phyloP scores from a whole-genome alignment of 92 coral and sea anemone genomes.

The Desmophyllum pertusum region DNA sequence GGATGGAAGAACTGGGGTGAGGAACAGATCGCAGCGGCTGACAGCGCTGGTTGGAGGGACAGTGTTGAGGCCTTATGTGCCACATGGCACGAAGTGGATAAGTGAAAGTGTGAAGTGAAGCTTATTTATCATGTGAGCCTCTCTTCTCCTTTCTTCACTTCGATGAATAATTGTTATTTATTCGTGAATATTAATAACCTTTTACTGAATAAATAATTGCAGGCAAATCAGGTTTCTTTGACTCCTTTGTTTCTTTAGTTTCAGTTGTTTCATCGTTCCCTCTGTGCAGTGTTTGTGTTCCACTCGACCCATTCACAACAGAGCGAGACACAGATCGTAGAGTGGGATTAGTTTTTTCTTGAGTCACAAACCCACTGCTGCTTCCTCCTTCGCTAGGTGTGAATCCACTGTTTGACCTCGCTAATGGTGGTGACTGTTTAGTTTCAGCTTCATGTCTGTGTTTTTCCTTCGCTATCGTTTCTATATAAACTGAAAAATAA shows the following conservation, averaged over 20 bases:
- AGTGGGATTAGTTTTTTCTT: neutral
- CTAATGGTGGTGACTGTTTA: neutral
- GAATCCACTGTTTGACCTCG: neutral
- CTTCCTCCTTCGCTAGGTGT: neutral
- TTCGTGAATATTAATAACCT: neutral
- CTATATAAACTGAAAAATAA: neutral
- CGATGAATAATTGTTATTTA: neutral
- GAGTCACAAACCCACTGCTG: constrained; percentile 1
- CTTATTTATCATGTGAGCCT: neutral
- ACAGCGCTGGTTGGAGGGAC: too few species aligned
- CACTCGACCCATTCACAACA: neutral
- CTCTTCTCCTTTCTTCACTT: neutral
- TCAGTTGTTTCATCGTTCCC: neutral
- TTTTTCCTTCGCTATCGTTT: neutral
- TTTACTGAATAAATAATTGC: neutral
- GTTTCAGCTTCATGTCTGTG: neutral
- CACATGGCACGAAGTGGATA: too few species aligned
- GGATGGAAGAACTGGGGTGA: too few species aligned
- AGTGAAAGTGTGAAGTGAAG: neutral
- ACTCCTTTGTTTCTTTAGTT: neutral
- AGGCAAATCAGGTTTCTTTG: neutral
- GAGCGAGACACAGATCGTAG: neutral
- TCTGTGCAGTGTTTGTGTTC: neutral
- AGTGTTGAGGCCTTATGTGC: too few species aligned
- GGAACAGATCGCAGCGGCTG: too few species aligned